phyloP scores from a whole-genome alignment of 2,888 invertebrate genomes.

The Leptinotarsa tumamoca region DNA sequence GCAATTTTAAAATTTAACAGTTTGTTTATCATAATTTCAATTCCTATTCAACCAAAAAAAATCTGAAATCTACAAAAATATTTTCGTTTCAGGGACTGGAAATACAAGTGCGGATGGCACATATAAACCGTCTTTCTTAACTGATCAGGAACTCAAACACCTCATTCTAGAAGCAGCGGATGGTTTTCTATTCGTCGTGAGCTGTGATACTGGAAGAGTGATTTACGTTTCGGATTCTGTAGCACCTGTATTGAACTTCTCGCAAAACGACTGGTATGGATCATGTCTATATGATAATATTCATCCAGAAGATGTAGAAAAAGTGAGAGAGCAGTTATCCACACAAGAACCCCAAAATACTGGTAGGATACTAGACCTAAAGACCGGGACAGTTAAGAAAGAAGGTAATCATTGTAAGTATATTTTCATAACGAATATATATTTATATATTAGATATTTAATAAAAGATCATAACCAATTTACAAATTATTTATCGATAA shows the following conservation, averaged over 20 bases:
- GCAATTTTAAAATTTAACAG: background rate
- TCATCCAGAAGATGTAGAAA: slow-evolving; percentile 97
- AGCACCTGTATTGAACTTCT: slow-evolving; percentile 95
- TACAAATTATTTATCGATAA: too few relatives aligned
- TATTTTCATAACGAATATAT: background rate
- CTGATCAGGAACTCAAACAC: slow-evolving; percentile 99
- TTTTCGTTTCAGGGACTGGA: slow-evolving; percentile 81
- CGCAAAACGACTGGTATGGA: slow-evolving; percentile 98
- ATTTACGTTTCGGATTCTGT: slow-evolving; percentile 99
- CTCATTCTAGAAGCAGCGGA: slow-evolving; percentile 99
- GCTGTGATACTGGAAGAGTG: slow-evolving; percentile 96
- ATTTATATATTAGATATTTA: too few relatives aligned
- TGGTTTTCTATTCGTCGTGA: slow-evolving; percentile 96
- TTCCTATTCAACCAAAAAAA: background rate
- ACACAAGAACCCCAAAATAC: slow-evolving; percentile 97
- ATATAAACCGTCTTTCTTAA: slow-evolving; percentile 98
- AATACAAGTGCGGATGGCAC: slow-evolving; percentile 97
- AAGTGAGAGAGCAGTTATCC: slow-evolving; percentile 96
- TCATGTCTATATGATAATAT: slow-evolving; percentile 95
- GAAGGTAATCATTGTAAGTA: slow-evolving; percentile 96
- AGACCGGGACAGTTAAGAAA: slow-evolving; percentile 98
- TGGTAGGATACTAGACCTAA: slow-evolving; percentile 95
- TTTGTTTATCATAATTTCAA: background rate
- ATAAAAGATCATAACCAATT: background rate
- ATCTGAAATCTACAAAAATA: background rate